Evolutionary conservation across 2,888 invertebrate species (phyloP).

Genomic region (Andrena haemorrhoa): DNA sequence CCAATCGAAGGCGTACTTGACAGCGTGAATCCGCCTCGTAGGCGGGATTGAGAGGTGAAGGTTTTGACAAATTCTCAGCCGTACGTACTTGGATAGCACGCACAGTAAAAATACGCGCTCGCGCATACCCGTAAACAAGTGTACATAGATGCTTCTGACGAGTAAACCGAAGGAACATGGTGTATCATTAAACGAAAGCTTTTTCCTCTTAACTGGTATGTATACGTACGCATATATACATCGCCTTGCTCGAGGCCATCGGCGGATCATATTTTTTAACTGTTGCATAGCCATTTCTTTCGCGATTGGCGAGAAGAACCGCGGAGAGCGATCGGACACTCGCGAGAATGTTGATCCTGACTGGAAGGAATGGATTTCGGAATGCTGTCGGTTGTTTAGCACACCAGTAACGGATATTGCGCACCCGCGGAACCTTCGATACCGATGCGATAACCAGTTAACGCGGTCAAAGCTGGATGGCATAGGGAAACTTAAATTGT

Average conservation of each 20-base stretch:
- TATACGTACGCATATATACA: conserved; percentile 45
- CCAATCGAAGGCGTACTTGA: conserved; percentile 12
- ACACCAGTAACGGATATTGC: too few relatives aligned
- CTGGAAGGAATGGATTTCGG: too few relatives aligned
- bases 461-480: conserved; percentile 50
- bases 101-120: conserved; percentile 40
- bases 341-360: too few relatives aligned
- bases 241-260: conserved; percentile 47
- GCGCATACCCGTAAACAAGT: conserved; percentile 41
- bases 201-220: conserved; percentile 59
- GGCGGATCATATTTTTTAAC: conserved; percentile 58
- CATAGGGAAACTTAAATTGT: conserved; percentile 25
- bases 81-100: conserved; percentile 55
- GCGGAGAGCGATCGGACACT: not conserved
- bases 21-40: not conserved
- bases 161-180: conserved; percentile 52
- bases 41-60: conserved; percentile 47
- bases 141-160: conserved; percentile 44
- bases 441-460: conserved; percentile 40
- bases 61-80: conserved; percentile 61
- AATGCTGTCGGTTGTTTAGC: too few relatives aligned
- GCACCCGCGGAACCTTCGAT: not conserved
- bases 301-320: conserved; percentile 19
- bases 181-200: conserved; percentile 63
- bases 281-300: conserved; percentile 48